Base-by-base conservation (phyloP, 92 coral and sea anemone genomes). In the Phymanthus crucifer region DNA sequence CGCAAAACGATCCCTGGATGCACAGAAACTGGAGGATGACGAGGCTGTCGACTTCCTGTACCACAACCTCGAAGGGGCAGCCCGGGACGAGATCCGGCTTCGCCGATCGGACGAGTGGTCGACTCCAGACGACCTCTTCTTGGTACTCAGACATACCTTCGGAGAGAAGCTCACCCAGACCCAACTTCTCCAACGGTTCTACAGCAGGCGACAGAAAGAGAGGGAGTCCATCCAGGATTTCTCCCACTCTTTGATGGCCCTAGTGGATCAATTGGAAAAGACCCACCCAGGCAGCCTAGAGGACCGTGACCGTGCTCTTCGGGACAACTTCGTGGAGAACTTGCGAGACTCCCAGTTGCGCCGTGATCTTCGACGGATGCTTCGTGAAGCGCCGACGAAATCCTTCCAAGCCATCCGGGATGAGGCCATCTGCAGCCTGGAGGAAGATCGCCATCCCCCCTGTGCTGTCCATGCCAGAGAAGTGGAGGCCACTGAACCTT, bases 21-120 rank as follows among this genome's bases (percentile, higher is more conserved):
- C 36, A 1, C 83, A 73, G 13, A 40, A 72, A 16, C 1, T 36
- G 14, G 0, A 79, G 2, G 74, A 38, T n/a, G 23, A 74, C 0
- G 83, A 84, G 18, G 78, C 70, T 8, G 73, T 77, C 36, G 83
- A 78, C 56, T 84, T 78, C 72, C 72, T 84, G 23, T 29, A 76
- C 16, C 79, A 70, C 65, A 75, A 72, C 33, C 29, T 78, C 45
- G 88, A 84, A 18, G 84, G 88, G 9, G 71, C 71, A 29, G 80
- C 80, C 16, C 26, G 46, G 64, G 88, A 87, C 16, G 91, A 87
- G 69, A 78, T 87, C 2, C 75, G 75, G 19, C 83, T 88, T 17
- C 24, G 87, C 71, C 92, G 87, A 18, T 40, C 84, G 7, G 8
- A 67, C 19, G 66, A 88, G 43, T 88, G 89, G 80, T 56, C 80